Percentiles rank a stretch among this genome's conserved stretches.
phyloP scores from a whole-genome alignment of 2,797 vertebrate genomes.

The Aldrovandia affinis region DNA sequence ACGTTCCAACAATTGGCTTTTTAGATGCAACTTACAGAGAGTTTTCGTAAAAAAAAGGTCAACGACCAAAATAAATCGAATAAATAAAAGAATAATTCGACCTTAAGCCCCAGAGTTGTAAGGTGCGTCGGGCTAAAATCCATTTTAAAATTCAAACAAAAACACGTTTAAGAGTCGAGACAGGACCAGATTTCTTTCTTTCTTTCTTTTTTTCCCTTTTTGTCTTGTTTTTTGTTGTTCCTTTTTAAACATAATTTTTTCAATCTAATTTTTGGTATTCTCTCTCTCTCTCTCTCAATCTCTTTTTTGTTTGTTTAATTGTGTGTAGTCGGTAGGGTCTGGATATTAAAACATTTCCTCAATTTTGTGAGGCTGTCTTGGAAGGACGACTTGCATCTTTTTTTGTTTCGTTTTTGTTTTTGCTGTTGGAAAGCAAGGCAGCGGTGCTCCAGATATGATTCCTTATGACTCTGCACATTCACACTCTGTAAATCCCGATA shows the following conservation, averaged over 20 bases:
- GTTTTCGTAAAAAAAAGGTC: conserved; percentile 53
- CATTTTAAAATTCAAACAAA: conserved; percentile 56
- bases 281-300: no score
- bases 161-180: conserved; percentile 67
- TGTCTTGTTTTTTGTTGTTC: conserved; percentile 60
- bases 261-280: conserved; percentile 41
- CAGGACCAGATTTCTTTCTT: conserved; percentile 74
- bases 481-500: conserved; percentile 62
- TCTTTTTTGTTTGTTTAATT: conserved; percentile 66
- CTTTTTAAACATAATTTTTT: conserved; percentile 53
- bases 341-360: conserved; percentile 88
- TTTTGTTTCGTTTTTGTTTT: no score
- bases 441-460: conserved; percentile 70
- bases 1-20: conserved; percentile 84
- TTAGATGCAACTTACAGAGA: conserved; percentile 82
- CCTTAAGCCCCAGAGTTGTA: conserved; percentile 69
- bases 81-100: conserved; percentile 53
- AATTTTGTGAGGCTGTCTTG: conserved; percentile 93
- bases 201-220: conserved; percentile 59
- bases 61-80: conserved; percentile 52
- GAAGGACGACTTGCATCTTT: conserved; percentile 73
- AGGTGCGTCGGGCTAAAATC: conserved; percentile 82
- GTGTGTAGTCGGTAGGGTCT: conserved; percentile 82
- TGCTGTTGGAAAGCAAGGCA: conserved; percentile 80
- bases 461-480: conserved; percentile 69